Base-by-base conservation (phyloP, 1,140 invertebrate genomes). In the Rhagoletis zephyria region DNA sequence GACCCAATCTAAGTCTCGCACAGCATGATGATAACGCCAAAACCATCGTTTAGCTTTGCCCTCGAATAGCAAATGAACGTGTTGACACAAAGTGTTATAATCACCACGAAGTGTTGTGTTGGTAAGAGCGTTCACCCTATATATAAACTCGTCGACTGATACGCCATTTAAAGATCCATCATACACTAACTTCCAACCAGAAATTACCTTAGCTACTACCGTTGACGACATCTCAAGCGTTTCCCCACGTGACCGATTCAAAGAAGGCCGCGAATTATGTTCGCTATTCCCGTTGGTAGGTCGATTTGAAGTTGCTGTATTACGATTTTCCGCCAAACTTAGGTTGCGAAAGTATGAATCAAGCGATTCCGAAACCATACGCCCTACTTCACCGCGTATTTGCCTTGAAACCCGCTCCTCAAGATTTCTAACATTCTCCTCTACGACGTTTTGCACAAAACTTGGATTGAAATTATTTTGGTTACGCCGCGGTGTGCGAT, bases 121-220 rank as follows among this genome's bases (percentile, higher is more conserved):
- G 30, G 30, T 30, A 30, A 30, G 30, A 30, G 30, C 30, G 30
- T 30, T 30, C 40, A 86, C 45, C 4, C 85, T 19, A 16, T 86
- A 86, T 86, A 86, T 10, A 86, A 86, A 86, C 42, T 86, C 85
- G 19, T 86, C 85, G 5, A 86, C 59, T 40, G 19, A 30, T 16
- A 86, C 7, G 1, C 85, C 85, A 86, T 86, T 86, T 14, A n/a
- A 40, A 30, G 85, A 59, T 9, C 85, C 85, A 45, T 86, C 85
- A 45, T 61, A 86, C 63, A 63, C 40, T 2, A 86, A 6, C 4
- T 86, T 63, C 85, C 60, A 61, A 45, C 45, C 63, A 59, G 45
- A 10, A 45, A 74, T 74, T 14, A 74, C 30, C 45, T 74, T 42
- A 12, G 16, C 70, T 74, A 74, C 45, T 10, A 14, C 12, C 10